These are phyloP conservation scores for Buathra laborator DNA, from an alignment of 2,888 invertebrate genomes.

Conservation along the genomic window DNA sequence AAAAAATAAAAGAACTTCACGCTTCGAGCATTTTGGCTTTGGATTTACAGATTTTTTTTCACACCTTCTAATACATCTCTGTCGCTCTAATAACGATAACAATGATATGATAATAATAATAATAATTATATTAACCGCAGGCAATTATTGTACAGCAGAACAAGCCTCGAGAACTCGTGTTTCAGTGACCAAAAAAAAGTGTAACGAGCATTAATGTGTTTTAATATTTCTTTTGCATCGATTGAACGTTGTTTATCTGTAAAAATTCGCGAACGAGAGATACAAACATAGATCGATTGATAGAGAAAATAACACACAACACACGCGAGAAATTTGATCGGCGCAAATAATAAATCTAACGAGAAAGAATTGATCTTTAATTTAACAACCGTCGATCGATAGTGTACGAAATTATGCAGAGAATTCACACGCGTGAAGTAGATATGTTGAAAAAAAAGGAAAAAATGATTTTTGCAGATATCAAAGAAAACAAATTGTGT, in stretches of 20 bases:
- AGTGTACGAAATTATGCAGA: conserved; percentile 54
- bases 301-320: background rate
- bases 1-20: conserved; percentile 56
- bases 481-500: conserved; percentile 55
- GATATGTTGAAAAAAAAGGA: conserved; percentile 18
- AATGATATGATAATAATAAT: conserved; percentile 34
- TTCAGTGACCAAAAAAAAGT: conserved; percentile 62
- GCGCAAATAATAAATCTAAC: background rate
- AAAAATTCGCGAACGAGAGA: background rate
- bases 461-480: background rate
- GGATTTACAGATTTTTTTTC: conserved; percentile 44
- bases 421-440: conserved; percentile 12
- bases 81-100: conserved; percentile 64
- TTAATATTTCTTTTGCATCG: conserved; percentile 37
- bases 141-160: conserved; percentile 69
- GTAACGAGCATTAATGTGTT: conserved; percentile 62
- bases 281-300: conserved; percentile 18
- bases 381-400: conserved; percentile 16
- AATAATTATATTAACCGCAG: conserved; percentile 61
- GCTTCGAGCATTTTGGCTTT: conserved; percentile 60
- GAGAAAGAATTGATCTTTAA: background rate
- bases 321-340: conserved; percentile 13
- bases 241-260: conserved; percentile 14
- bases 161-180: conserved; percentile 68
- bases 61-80: conserved; percentile 47